A percentile compares a stretch with the other conserved stretches of the same genome.
phyloP scores from a whole-genome alignment of 2,888 invertebrate genomes.

The Stenchaetothrips biformis region DNA sequence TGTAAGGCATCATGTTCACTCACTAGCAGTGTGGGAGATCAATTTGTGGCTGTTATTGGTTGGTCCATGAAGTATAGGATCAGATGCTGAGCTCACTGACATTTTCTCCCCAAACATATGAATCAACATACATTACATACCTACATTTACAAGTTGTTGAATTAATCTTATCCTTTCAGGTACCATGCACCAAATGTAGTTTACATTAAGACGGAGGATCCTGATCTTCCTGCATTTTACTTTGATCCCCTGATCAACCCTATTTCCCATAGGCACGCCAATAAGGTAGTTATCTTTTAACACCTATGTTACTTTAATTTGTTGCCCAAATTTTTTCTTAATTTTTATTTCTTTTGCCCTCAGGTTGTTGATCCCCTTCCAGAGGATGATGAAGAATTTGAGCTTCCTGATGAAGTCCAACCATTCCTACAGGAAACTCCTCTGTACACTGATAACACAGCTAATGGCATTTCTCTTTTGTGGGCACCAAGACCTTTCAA shows the following conservation, averaged over 20 bases:
- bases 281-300: conserved; percentile 54
- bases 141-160: conserved; percentile 28
- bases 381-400: conserved; percentile 92
- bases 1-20: conserved; percentile 40
- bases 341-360: conserved; percentile 34
- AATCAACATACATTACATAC: conserved; percentile 1
- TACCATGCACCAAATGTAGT: conserved; percentile 99
- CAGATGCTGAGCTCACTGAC: conserved; percentile 57
- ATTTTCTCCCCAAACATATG: conserved; percentile 37
- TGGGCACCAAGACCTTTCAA: conserved; percentile 99
- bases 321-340: not conserved
- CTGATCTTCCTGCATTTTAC: conserved; percentile 98
- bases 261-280: conserved; percentile 88
- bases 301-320: conserved; percentile 7
- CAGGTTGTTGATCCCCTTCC: conserved; percentile 75
- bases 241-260: conserved; percentile 99
- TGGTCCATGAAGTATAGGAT: conserved; percentile 47
- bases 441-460: conserved; percentile 96
- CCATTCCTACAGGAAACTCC: conserved; percentile 93
- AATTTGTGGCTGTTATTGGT: conserved; percentile 50
- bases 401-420: conserved; percentile 81
- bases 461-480: conserved; percentile 92
- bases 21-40: conserved; percentile 58
- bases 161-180: conserved; percentile 54
- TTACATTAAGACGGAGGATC: conserved; percentile 99